A percentile compares a stretch with the other conserved stretches of the same genome.
Evolutionary conservation across 2,113 vertebrate genomes (phyloP).

Genomic region (Ameiurus melas): DNA sequence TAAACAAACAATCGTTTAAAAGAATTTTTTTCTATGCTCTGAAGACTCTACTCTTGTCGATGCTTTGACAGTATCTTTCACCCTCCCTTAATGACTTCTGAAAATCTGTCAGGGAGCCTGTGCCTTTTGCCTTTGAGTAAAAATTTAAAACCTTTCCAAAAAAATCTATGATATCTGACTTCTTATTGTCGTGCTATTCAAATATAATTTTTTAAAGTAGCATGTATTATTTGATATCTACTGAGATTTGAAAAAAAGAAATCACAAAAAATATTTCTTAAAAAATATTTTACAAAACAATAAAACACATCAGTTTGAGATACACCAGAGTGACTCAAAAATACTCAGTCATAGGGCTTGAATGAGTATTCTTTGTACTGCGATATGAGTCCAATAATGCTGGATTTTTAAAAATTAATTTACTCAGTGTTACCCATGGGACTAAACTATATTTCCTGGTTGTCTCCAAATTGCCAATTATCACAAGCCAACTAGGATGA

Average conservation of each 20-base stretch:
- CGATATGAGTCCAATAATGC: not conserved
- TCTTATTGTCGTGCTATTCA: constrained; percentile 15
- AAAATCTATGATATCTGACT: not conserved
- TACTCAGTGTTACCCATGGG: not conserved
- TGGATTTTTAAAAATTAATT: not conserved
- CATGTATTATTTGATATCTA: not conserved
- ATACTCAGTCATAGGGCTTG: not conserved
- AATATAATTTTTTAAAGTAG: constrained; percentile 28
- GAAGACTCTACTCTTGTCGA: not conserved
- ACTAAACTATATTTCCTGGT: no score
- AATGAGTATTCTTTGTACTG: not conserved
- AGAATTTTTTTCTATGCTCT: not conserved
- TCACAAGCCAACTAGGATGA: not conserved
- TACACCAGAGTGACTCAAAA: not conserved
- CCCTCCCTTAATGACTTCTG: not conserved
- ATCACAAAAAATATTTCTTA: not conserved
- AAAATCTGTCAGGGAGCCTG: not conserved
- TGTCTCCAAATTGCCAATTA: not conserved
- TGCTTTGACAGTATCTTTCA: not conserved
- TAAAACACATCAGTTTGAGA: not conserved
- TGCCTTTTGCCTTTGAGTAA: not conserved
- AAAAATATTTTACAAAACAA: not conserved
- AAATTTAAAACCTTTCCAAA: constrained; percentile 15
- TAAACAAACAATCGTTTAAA: not conserved
- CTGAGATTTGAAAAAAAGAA: not conserved